Base-by-base conservation (phyloP, 2,888 invertebrate species). In the Sycophila texana region DNA sequence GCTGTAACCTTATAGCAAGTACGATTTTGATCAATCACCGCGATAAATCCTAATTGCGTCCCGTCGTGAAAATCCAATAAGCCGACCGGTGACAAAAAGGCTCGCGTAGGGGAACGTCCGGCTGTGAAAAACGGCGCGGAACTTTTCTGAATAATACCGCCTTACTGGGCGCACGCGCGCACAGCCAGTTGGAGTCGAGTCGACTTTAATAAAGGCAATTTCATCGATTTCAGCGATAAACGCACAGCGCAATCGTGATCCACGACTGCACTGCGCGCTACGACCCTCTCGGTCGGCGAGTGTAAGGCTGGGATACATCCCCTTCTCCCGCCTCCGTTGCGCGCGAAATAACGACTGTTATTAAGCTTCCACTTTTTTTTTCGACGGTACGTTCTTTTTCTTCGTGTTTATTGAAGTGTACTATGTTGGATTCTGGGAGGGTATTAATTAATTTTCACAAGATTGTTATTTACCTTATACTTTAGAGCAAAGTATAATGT, bases 161-260 rank as follows among this genome's bases (percentile, higher is more conserved):
- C 47, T 47, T 12, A 4, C n/a, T 22, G 55, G 4, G 20, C 20
- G 18, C 26, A 18, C 3, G 39, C 39, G 22, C 30, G 22, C 14
- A 20, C 14, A 53, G 39, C n/a, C n/a, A 1, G 26, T 16, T 5
- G 13, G 65, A 73, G 20, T 55, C 18, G 49, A 53, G 70, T 70
- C 47, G 51, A 71, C 57, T 58, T 77, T 65, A 71, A 71, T 77
- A 77, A 65, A 76, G 63, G 55, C 55, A 76, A 76, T 75, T 39
- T 47, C 53, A 75, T 70, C 55, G 77, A 65, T 65, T 49, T n/a
- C 7, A 47, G 10, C 58, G 71, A 65, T 71, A 58, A 68, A 65
- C 63, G 20, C 39, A 47, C 16, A 1, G 18, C 20, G 73, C 26
- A 55, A 55, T 53, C 55, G 47, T 53, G 30, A 58, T 58, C 47